Conservation (phyloP, 2,888 invertebrate genomes). For the Drosophila niveifrons region DNA sequence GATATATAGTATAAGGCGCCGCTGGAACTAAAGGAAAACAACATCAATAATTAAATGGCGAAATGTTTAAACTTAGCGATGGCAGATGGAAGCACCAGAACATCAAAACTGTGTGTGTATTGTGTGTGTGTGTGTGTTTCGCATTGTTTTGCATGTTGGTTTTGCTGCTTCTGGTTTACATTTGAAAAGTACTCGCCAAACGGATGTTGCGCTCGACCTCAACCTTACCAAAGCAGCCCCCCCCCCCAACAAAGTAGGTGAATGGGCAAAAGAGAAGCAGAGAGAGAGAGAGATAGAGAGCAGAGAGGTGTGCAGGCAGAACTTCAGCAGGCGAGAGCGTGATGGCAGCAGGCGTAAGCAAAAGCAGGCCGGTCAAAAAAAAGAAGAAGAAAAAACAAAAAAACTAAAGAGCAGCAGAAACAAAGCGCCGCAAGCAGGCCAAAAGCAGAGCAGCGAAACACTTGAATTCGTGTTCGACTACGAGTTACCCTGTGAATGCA, state of each 20-base stretch:
- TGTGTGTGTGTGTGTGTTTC: constrained; percentile 32
- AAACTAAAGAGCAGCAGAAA: constrained; percentile 18
- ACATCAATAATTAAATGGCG: constrained; percentile 61
- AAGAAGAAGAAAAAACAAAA: constrained; percentile 3
- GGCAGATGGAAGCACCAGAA: constrained; percentile 14
- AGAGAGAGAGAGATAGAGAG: neutral
- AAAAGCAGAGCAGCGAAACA: constrained; percentile 22
- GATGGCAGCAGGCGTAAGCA: constrained; percentile 29
- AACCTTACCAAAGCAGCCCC: constrained; percentile 67
- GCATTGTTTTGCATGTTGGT: constrained; percentile 72
- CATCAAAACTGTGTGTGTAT: constrained; percentile 11
- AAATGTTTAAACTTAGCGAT: constrained; percentile 73
- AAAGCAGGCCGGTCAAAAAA: constrained; percentile 29
- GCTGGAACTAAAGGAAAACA: constrained; percentile 10
- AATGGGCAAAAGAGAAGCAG: neutral
- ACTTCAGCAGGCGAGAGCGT: neutral
- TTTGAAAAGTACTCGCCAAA: constrained; percentile 77
- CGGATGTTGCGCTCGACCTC: constrained; percentile 83
- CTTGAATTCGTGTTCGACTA: neutral
- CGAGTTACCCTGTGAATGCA: neutral
- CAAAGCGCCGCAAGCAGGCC: constrained; percentile 39
- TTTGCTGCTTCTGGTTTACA: constrained; percentile 69
- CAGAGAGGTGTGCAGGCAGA: neutral
- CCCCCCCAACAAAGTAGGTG: constrained; percentile 9
- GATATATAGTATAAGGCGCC: constrained; percentile 42